Evolutionary conservation across 35 echinoderm and acorn worm genomes (phyloP).

Genomic region (Eucidaris tribuloides): DNA sequence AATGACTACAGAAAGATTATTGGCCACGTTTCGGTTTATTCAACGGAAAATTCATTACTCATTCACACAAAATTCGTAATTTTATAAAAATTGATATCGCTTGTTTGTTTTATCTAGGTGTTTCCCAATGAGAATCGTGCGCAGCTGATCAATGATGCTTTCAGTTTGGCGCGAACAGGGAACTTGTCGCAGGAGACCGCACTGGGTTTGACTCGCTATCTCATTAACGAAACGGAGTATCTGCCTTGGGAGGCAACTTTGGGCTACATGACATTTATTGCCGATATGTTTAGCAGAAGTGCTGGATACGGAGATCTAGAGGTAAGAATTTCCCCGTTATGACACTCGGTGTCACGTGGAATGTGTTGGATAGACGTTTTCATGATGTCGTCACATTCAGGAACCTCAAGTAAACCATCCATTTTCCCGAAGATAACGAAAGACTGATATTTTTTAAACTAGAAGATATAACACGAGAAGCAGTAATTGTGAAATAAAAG

Average conservation of each 20-base stretch:
- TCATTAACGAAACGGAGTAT: conserved; percentile 15
- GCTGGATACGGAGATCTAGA: conserved; percentile 1
- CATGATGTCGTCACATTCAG: no score
- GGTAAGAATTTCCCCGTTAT: conserved; percentile 13
- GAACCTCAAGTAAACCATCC: no score
- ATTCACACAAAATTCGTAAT: not conserved
- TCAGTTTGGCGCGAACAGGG: conserved; percentile 32
- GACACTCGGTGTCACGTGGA: no score
- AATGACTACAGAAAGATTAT: not conserved
- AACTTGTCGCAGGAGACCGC: not conserved
- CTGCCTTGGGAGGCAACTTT: conserved; percentile 40
- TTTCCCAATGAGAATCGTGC: conserved; percentile 26
- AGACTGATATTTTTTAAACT: no score
- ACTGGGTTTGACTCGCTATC: conserved; percentile 21
- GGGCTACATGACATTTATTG: conserved; percentile 11
- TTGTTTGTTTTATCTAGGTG: not conserved
- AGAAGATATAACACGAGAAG: no score
- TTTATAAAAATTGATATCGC: no score
- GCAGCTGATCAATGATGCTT: conserved; percentile 40
- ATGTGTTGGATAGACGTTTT: no score
- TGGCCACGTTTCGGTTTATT: not conserved
- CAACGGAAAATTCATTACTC: not conserved
- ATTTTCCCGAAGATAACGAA: no score
- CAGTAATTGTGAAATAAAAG: no score
- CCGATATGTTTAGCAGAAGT: conserved; percentile 31